Percentiles rank a stretch among this genome's conserved stretches.
Evolutionary conservation across 2,888 invertebrate genomes (phyloP).

Genomic region (Tryphoninae sp.): DNA sequence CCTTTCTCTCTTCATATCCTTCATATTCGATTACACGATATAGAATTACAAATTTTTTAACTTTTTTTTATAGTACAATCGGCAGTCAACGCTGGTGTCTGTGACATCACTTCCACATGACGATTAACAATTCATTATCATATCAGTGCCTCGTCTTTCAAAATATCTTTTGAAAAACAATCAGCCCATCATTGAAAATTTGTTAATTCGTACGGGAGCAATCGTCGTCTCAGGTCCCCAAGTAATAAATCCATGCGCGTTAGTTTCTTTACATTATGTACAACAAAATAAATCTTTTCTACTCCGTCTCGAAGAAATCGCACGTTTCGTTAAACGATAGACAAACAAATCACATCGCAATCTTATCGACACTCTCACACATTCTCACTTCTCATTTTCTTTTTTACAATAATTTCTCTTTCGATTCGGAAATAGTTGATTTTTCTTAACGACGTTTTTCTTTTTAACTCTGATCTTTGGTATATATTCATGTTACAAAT

Average conservation of each 20-base stretch:
- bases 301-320: neutral
- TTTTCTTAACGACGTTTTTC: neutral
- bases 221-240: slow-evolving; percentile 77
- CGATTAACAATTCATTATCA: slow-evolving; percentile 35
- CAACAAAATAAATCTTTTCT: slow-evolving; percentile 66
- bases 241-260: slow-evolving; percentile 69
- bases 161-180: slow-evolving; percentile 12
- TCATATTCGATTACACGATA: slow-evolving; percentile 38
- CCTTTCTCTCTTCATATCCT: slow-evolving; percentile 18
- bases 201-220: slow-evolving; percentile 58
- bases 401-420: neutral
- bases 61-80: slow-evolving; percentile 69
- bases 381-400: neutral
- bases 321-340: neutral
- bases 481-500: slow-evolving; percentile 27
- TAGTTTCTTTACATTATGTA: slow-evolving; percentile 71
- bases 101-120: slow-evolving; percentile 72
- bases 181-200: slow-evolving; percentile 21
- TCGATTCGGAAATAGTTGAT: neutral
- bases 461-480: slow-evolving; percentile 41
- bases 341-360: slow-evolving; percentile 5
- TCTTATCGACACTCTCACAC: neutral
- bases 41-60: slow-evolving; percentile 48
- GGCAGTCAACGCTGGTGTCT: slow-evolving; percentile 78
- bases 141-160: slow-evolving; percentile 18